Evolutionary conservation across 2,888 invertebrate genomes (phyloP).

Genomic region (Habrosyne pyritoides): DNA sequence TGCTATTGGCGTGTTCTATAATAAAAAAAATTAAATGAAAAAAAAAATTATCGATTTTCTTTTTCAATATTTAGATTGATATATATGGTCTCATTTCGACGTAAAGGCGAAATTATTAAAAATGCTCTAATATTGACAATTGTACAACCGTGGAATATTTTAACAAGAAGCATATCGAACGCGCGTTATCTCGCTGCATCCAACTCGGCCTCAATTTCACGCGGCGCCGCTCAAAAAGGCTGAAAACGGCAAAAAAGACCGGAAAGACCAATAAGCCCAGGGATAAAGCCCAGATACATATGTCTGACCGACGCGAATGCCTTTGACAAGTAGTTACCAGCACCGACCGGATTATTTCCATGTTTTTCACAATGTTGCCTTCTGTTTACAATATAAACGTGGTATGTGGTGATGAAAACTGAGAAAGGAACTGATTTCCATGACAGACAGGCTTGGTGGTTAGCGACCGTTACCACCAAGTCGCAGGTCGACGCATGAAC

Average conservation of each 20-base stretch:
- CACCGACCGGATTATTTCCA: background rate
- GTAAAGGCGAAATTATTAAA: too few species aligned
- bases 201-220: conserved; percentile 38
- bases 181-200: conserved; percentile 29
- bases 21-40: too few species aligned
- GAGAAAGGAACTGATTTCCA: too few species aligned
- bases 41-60: too few species aligned
- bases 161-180: background rate
- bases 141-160: background rate
- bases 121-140: background rate
- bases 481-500: too few species aligned
- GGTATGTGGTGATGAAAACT: conserved; percentile 7
- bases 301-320: conserved; percentile 7
- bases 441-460: too few species aligned
- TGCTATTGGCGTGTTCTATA: too few species aligned
- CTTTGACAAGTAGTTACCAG: background rate
- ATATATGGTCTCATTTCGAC: too few species aligned
- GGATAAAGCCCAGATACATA: conserved; percentile 18
- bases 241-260: conserved; percentile 21
- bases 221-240: conserved; percentile 36
- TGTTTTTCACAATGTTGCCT: background rate
- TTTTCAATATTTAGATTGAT: too few species aligned
- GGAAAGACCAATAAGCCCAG: conserved; percentile 11
- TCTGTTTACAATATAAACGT: background rate
- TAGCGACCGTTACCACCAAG: too few species aligned